These are phyloP conservation scores for Drosophila subpulchrella DNA, from an alignment of 1,140 invertebrate species.

Conservation along the genomic window DNA sequence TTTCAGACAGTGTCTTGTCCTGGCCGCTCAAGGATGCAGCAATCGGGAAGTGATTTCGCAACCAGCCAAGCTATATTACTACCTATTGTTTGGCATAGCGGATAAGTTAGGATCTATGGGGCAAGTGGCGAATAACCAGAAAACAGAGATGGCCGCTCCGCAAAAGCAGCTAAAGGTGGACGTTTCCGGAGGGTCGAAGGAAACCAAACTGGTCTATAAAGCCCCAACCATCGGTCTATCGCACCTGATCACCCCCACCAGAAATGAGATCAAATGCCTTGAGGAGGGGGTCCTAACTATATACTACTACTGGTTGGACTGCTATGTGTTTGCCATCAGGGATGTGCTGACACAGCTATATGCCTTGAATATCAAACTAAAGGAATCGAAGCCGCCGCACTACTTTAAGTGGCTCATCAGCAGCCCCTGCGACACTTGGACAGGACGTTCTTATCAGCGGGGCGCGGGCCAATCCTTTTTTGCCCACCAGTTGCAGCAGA, in stretches of 20 bases:
- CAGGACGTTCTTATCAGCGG: slow-evolving; percentile 53
- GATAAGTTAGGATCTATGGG: slow-evolving; percentile 17
- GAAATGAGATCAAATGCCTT: slow-evolving; percentile 61
- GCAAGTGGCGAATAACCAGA: slow-evolving; percentile 19
- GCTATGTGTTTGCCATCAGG: slow-evolving; percentile 64
- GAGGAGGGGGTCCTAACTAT: slow-evolving; percentile 12
- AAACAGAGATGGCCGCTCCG: neutral
- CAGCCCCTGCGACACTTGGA: slow-evolving; percentile 65
- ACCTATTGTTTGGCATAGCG: slow-evolving; percentile 55
- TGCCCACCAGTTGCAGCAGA: slow-evolving; percentile 59
- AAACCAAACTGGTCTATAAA: neutral
- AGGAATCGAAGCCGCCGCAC: slow-evolving; percentile 15
- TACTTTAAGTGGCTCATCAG: slow-evolving; percentile 52
- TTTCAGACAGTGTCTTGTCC: slow-evolving; percentile 48
- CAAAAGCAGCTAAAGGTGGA: slow-evolving; percentile 36
- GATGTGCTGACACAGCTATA: slow-evolving; percentile 61
- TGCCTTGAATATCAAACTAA: slow-evolving; percentile 20
- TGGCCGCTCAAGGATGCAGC: slow-evolving; percentile 35
- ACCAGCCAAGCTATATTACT: slow-evolving; percentile 49
- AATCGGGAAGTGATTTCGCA: slow-evolving; percentile 18
- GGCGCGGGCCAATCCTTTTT: slow-evolving; percentile 44
- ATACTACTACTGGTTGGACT: slow-evolving; percentile 57
- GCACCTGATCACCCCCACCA: slow-evolving; percentile 37
- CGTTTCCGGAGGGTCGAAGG: neutral
- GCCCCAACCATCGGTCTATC: slow-evolving; percentile 10